These are phyloP conservation scores for Physeter macrocephalus DNA, from an alignment of 2,113 vertebrate species.

Conservation along the genomic window DNA sequence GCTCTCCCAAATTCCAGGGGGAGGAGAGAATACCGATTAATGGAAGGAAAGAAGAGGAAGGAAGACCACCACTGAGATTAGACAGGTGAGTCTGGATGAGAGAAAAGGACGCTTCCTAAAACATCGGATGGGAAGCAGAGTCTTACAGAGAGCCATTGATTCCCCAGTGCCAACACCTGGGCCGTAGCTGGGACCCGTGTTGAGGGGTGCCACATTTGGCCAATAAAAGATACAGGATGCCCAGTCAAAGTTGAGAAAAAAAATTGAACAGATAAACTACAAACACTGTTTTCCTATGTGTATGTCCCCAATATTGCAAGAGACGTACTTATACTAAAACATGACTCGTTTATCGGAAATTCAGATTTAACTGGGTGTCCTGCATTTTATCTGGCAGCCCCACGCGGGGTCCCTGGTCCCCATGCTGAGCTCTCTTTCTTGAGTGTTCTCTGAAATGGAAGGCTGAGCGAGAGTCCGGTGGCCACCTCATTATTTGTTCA, in stretches of 20 bases:
- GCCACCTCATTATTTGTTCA: accelerated
- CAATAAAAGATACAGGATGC: too few relatives aligned
- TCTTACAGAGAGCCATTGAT: accelerated
- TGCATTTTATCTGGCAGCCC: not conserved
- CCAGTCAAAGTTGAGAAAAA: not conserved
- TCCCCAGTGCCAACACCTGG: accelerated
- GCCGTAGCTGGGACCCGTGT: accelerated
- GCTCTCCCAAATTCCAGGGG: too few relatives aligned
- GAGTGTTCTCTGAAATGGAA: too few relatives aligned
- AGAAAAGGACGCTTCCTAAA: accelerated
- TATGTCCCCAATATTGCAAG: not conserved
- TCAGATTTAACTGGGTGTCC: accelerated
- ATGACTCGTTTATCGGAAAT: not conserved
- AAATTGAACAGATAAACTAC: too few relatives aligned
- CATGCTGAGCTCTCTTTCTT: too few relatives aligned
- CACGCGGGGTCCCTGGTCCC: accelerated
- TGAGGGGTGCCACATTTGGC: not conserved
- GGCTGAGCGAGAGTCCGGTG: accelerated
- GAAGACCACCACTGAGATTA: accelerated
- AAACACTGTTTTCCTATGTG: accelerated
- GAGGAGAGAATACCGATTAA: accelerated
- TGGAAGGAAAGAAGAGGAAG: too few relatives aligned
- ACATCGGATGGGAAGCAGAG: accelerated
- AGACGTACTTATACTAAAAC: accelerated
- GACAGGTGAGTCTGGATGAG: not conserved